Base-by-base conservation (phyloP, 1,140 invertebrate genomes). In the Whitmania pigra region DNA sequence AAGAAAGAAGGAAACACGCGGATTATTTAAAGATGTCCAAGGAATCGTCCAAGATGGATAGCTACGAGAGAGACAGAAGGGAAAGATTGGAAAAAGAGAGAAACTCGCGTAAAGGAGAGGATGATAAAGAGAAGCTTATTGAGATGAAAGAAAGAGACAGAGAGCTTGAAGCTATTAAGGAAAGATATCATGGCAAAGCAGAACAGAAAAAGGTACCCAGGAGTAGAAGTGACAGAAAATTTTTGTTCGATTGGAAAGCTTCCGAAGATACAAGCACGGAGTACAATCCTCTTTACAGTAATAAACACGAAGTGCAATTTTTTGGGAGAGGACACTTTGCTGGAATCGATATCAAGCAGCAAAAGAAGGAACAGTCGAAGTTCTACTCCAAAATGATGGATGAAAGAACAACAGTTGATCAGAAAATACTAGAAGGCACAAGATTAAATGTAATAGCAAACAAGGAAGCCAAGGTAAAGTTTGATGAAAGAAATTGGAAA, bases 211-310 rank as follows among this genome's bases (percentile, higher is more conserved):
- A 93, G 7, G 74, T 78, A 53, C 90, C 96, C 0, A 84, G 97
- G 49, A 85, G 94, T 74, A 82, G 98, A 5, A 99, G 99, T 84
- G 97, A 99, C 79, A 84, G 95, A 6, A 99, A 99, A 83, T 99
- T 99, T 86, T 95, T 99, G 0, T 99, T 99, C 84, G 97, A 99
- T 84, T 99, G 97, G 97, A 97, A 99, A 85, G 93, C 93, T 4
- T 89, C 89, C 0, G 97, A 99, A 82, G 97, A 99, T 77, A 99
- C 97, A 0, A 94, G 93, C n/a, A 89, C 90, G 74, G 96, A 99
- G 86, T 99, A 99, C 77, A 99, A 99, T 82, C 87, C 87, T 73
- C 84, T 99, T 3, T 99, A 99, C 77, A 97, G 97, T 82, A 92
- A 97, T 76, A 86, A 90, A 67, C 94, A 97, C 84, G 89, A 94